Conservation (phyloP, 2,113 vertebrate species). For the Genyomyrus donnyi region DNA sequence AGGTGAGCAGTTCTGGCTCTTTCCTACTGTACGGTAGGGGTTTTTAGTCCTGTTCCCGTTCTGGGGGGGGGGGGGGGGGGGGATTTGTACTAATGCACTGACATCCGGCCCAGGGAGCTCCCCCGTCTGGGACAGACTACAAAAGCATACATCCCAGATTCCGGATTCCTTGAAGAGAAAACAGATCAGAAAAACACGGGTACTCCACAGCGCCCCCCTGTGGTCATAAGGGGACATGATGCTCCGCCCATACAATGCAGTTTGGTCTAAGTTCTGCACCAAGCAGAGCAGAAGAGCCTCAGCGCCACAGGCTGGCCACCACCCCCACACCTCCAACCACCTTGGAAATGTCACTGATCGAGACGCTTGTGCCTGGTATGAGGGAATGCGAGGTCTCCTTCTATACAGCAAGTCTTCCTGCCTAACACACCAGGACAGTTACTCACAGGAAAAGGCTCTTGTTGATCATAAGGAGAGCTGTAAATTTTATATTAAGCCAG, state of each 20-base stretch:
- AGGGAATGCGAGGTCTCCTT: neutral
- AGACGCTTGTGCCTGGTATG: neutral
- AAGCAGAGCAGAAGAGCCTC: neutral
- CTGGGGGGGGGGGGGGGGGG: neutral
- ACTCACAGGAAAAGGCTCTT: neutral
- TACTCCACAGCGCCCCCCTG: neutral
- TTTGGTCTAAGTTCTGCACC: neutral
- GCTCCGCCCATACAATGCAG: neutral
- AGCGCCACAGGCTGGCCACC: neutral
- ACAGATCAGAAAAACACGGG: neutral
- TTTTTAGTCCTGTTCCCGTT: neutral
- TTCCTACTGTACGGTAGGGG: neutral
- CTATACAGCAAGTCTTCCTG: neutral
- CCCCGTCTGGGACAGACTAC: neutral
- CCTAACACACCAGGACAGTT: neutral
- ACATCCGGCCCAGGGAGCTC: neutral
- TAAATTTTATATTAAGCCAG: neutral
- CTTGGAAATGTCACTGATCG: neutral
- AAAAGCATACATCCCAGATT: neutral
- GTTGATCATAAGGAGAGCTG: neutral
- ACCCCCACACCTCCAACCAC: neutral
- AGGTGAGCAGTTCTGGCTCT: neutral
- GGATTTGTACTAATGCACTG: neutral
- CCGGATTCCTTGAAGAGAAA: neutral
- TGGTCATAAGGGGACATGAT: neutral